A percentile compares a stretch with the other conserved stretches of the same genome.
These are phyloP conservation scores for Condylura cristata DNA, from an alignment of 2,113 vertebrate species.

Conservation along the genomic window DNA sequence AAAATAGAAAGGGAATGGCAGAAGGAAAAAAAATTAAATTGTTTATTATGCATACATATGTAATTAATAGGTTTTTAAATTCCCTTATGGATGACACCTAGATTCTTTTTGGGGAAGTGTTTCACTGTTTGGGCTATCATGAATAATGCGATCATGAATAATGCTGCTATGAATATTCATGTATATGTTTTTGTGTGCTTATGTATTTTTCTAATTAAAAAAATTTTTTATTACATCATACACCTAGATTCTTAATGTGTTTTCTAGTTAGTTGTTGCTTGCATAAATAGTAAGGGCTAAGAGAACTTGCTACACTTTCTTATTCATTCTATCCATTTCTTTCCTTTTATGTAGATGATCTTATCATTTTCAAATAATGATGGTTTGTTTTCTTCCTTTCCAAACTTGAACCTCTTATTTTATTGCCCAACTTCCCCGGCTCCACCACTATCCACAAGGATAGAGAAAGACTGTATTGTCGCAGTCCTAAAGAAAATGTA, in stretches of 20 bases:
- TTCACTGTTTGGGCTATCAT: too few species aligned
- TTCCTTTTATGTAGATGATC: background rate
- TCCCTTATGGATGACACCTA: background rate
- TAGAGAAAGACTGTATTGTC: background rate
- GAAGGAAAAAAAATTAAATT: background rate
- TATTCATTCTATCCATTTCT: background rate
- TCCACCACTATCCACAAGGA: background rate
- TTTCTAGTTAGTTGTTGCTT: background rate
- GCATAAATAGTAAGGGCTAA: background rate
- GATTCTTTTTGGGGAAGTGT: too few species aligned
- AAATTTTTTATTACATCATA: too few species aligned
- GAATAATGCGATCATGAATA: too few species aligned
- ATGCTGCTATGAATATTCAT: too few species aligned
- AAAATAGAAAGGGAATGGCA: conserved; percentile 23
- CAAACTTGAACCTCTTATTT: background rate
- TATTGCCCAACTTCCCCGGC: background rate
- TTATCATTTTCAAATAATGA: background rate
- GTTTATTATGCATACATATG: conserved; percentile 1
- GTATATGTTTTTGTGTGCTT: too few species aligned
- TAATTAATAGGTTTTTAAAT: background rate
- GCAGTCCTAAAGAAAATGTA: background rate
- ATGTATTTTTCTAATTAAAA: too few species aligned
- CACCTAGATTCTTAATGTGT: background rate
- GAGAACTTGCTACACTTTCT: background rate
- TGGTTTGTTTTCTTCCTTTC: background rate